A percentile compares a stretch with the other conserved stretches of the same genome.
Evolutionary conservation across 2,113 vertebrate genomes (phyloP).

Genomic region (Bettongia penicillata): DNA sequence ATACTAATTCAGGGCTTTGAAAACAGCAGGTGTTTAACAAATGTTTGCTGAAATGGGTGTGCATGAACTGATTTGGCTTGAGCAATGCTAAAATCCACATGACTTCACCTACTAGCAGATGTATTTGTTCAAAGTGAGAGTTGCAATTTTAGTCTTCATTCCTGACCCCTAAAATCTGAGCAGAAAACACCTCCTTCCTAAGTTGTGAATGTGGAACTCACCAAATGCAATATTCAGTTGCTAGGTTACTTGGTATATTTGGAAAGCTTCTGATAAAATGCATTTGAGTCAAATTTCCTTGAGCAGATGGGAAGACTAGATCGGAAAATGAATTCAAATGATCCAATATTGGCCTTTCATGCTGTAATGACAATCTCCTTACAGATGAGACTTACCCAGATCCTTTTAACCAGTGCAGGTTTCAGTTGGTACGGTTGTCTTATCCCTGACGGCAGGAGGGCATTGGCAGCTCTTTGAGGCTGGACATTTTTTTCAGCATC

Average conservation of each 20-base stretch:
- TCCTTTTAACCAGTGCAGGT: constrained; percentile 38
- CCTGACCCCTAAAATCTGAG: constrained; percentile 68
- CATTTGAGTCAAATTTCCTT: constrained; percentile 76
- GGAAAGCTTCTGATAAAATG: constrained; percentile 71
- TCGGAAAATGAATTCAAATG: constrained; percentile 75
- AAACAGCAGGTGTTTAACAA: background rate
- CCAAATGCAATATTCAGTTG: constrained; percentile 67
- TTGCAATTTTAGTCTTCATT: constrained; percentile 75
- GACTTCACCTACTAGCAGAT: background rate
- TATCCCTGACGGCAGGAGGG: background rate
- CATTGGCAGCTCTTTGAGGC: background rate
- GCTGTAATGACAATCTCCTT: constrained; percentile 60
- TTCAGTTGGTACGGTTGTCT: constrained; percentile 11
- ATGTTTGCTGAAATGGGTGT: background rate
- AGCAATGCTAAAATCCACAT: background rate
- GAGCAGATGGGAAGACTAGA: constrained; percentile 75
- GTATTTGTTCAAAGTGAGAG: constrained; percentile 64
- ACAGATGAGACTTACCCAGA: constrained; percentile 12
- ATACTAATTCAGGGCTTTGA: background rate
- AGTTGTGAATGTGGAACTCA: constrained; percentile 60
- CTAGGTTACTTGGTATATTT: constrained; percentile 70
- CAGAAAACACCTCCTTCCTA: constrained; percentile 64
- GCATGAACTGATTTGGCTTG: background rate
- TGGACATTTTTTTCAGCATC: constrained; percentile 30
- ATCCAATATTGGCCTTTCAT: constrained; percentile 68